Conservation (phyloP, 2,888 invertebrate species). For the Allolobophora icterica region DNA sequence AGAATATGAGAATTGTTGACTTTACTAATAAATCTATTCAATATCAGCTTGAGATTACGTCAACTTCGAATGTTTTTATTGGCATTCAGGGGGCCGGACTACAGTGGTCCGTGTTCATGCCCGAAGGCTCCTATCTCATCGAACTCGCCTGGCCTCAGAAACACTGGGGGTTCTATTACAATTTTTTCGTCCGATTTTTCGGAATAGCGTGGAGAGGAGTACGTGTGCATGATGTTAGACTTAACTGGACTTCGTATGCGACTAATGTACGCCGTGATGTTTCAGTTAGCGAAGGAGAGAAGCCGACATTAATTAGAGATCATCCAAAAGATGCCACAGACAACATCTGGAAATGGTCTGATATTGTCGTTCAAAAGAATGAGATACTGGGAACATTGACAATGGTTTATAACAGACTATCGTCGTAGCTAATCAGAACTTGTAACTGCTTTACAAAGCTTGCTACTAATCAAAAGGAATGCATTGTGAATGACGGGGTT, state of each 20-base stretch:
- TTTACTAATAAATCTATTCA: constrained; percentile 20
- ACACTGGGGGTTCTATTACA: constrained; percentile 38
- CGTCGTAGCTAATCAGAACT: background rate
- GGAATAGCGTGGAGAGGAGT: constrained; percentile 22
- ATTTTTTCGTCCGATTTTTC: constrained; percentile 22
- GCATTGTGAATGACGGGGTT: no score
- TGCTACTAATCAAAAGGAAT: no score
- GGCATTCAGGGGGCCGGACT: constrained; percentile 43
- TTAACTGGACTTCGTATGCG: constrained; percentile 41
- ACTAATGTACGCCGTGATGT: constrained; percentile 21
- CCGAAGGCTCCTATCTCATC: constrained; percentile 34
- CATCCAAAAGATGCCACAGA: background rate
- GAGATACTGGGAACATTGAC: constrained; percentile 7
- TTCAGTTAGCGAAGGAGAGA: constrained; percentile 27
- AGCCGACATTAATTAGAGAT: background rate
- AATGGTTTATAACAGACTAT: background rate
- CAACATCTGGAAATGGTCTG: constrained; percentile 45
- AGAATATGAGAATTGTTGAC: background rate
- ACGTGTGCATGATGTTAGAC: constrained; percentile 12
- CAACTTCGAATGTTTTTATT: constrained; percentile 26
- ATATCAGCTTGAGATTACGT: constrained; percentile 27
- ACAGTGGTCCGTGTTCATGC: constrained; percentile 43
- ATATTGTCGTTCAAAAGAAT: constrained; percentile 31
- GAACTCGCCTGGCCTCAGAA: constrained; percentile 43
- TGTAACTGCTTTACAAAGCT: no score